Evolutionary conservation across 2,888 invertebrate species (phyloP).

Genomic region (Matsumyia berberina): DNA sequence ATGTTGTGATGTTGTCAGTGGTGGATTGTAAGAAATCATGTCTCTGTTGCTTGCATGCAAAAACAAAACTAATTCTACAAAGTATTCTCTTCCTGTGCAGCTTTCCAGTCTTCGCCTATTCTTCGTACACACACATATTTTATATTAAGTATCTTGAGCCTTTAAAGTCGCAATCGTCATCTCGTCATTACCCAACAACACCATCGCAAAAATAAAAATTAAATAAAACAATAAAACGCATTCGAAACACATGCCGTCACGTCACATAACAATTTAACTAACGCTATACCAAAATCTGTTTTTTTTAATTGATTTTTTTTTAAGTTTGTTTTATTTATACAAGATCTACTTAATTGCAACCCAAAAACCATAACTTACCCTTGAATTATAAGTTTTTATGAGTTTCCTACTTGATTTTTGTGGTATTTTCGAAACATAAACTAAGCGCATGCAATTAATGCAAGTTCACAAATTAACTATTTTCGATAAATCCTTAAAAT

Average conservation of each 20-base stretch:
- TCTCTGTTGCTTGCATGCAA: slow-evolving; percentile 54
- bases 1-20: slow-evolving; percentile 50
- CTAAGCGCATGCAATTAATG: slow-evolving; percentile 73
- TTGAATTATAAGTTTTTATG: slow-evolving; percentile 4
- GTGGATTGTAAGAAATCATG: slow-evolving; percentile 25
- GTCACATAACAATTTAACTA: slow-evolving; percentile 19
- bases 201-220: not conserved
- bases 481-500: slow-evolving; percentile 37
- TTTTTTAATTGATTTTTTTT: slow-evolving; percentile 12
- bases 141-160: slow-evolving; percentile 20
- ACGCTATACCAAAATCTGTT: slow-evolving; percentile 10
- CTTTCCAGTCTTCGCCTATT: slow-evolving; percentile 45
- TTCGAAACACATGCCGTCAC: slow-evolving; percentile 27
- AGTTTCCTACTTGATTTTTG: slow-evolving; percentile 4
- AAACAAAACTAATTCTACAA: slow-evolving; percentile 28
- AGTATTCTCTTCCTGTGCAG: slow-evolving; percentile 57
- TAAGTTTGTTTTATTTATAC: slow-evolving; percentile 6
- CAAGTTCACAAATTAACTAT: slow-evolving; percentile 68
- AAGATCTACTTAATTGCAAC: slow-evolving; percentile 51
- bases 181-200: slow-evolving; percentile 29
- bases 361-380: slow-evolving; percentile 63
- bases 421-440: slow-evolving; percentile 43
- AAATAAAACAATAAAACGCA: slow-evolving; percentile 1
- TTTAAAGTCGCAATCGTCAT: slow-evolving; percentile 8
- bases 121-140: slow-evolving; percentile 29